Conservation (phyloP, 2,797 vertebrate genomes). For the Synanceia verrucosa region DNA sequence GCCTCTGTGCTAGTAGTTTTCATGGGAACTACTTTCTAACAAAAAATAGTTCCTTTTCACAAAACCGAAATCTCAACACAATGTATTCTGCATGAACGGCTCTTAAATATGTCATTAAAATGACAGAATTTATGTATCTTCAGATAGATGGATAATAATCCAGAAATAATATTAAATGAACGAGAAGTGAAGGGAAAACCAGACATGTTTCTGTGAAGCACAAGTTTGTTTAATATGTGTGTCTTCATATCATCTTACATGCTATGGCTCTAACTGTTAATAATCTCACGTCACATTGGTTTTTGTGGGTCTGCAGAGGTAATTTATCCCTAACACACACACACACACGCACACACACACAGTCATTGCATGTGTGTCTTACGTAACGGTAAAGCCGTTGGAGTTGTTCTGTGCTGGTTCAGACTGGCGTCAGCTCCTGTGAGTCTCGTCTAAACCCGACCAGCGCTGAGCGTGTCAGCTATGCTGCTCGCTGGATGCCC, state of each 20-base stretch:
- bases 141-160: not conserved
- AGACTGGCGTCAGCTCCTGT: slow-evolving; percentile 14
- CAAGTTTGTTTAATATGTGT: not conserved
- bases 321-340: not conserved
- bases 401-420: not conserved
- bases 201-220: not conserved
- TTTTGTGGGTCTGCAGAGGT: slow-evolving; percentile 17
- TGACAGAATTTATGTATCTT: not conserved
- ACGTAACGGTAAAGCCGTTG: slow-evolving; percentile 17
- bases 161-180: not conserved
- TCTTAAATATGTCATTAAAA: not conserved
- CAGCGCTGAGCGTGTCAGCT: not conserved
- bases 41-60: not conserved
- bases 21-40: not conserved
- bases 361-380: slow-evolving; percentile 15
- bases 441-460: slow-evolving; percentile 4
- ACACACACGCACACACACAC: too few species aligned
- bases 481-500: slow-evolving; percentile 19
- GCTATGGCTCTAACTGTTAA: not conserved
- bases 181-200: not conserved
- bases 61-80: not conserved
- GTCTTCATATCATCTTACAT: not conserved
- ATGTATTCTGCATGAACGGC: not conserved
- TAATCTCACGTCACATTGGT: not conserved
- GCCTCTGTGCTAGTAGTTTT: too few species aligned